Conservation (phyloP, 2,888 invertebrate genomes). For the Dryadula phaetusa region DNA sequence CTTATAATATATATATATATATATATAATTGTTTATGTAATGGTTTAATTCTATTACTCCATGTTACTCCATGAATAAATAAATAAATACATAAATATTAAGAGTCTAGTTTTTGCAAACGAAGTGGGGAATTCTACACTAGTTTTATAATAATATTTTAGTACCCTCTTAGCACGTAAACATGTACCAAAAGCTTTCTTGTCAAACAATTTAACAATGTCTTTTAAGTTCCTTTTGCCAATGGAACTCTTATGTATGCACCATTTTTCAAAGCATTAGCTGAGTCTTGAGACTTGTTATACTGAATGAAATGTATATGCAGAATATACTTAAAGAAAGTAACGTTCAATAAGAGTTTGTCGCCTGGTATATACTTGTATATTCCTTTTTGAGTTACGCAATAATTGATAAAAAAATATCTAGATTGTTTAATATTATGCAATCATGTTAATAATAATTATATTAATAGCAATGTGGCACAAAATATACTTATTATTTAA, state of each 20-base stretch:
- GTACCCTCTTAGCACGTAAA: not conserved
- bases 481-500: not conserved
- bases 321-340: conserved; percentile 28
- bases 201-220: conserved; percentile 54
- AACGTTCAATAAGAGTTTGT: conserved; percentile 19
- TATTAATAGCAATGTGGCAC: not conserved
- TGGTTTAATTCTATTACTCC: too few relatives aligned
- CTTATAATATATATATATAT: too few relatives aligned
- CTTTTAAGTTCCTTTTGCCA: conserved; percentile 51
- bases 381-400: not conserved
- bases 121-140: too few relatives aligned
- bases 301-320: conserved; percentile 42
- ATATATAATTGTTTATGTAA: too few relatives aligned
- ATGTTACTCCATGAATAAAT: too few relatives aligned
- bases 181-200: conserved; percentile 16
- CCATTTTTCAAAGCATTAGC: conserved; percentile 51
- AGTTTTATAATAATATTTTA: conserved; percentile 4
- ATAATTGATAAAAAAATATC: not conserved
- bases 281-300: conserved; percentile 46
- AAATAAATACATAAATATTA: too few relatives aligned
- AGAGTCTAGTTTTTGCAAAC: too few relatives aligned
- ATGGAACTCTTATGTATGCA: conserved; percentile 45
- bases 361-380: not conserved
- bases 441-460: too few relatives aligned
- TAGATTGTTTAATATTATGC: not conserved